A percentile compares a stretch with the other conserved stretches of the same genome.
These are phyloP conservation scores for Heliconius sara DNA, from an alignment of 2,888 invertebrate species.

Conservation along the genomic window DNA sequence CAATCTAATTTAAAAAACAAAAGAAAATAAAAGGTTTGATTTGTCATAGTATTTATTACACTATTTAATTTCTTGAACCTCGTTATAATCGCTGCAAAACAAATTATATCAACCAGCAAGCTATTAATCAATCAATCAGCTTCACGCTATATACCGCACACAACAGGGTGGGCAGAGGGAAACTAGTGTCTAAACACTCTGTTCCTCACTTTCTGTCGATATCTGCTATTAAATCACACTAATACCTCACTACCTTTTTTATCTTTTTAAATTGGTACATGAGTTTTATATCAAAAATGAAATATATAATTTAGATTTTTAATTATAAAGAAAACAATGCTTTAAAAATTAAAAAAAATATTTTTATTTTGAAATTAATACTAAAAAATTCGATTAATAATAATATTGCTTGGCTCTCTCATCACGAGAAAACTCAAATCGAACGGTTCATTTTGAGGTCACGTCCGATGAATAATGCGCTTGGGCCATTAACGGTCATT, in stretches of 20 bases:
- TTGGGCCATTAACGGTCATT: conserved; percentile 78
- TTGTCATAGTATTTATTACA: not conserved
- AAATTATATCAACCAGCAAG: too few species aligned
- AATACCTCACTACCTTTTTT: not conserved
- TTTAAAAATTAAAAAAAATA: not conserved
- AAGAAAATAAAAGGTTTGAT: not conserved
- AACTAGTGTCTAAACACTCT: too few species aligned
- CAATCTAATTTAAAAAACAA: not conserved
- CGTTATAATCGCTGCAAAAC: not conserved
- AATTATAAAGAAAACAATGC: not conserved
- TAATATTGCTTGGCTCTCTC: conserved; percentile 11
- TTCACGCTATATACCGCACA: too few species aligned
- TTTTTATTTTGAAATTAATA: not conserved
- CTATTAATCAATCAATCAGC: too few species aligned
- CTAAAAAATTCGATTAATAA: not conserved
- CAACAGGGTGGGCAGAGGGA: too few species aligned
- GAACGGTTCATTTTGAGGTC: conserved; percentile 67
- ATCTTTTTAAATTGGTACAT: not conserved
- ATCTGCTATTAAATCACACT: not conserved
- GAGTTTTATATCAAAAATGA: not conserved
- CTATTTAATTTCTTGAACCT: not conserved
- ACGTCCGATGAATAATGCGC: conserved; percentile 73
- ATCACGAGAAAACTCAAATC: conserved; percentile 28
- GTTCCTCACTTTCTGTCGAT: too few species aligned
- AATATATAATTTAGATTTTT: not conserved